Conservation (phyloP, 2,113 vertebrate genomes). For the Callipepla californica region DNA sequence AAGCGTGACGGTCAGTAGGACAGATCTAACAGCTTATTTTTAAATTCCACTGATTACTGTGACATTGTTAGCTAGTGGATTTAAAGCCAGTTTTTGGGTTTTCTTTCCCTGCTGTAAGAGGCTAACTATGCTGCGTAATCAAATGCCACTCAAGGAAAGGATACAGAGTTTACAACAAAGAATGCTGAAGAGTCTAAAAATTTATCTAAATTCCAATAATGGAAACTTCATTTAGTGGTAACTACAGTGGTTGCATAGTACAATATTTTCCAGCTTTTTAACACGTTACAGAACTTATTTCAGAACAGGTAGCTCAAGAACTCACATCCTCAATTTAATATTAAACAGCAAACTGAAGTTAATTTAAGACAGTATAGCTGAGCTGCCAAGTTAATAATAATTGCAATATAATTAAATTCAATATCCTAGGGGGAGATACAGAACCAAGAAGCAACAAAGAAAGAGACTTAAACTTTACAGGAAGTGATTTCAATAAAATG, state of each 20-base stretch:
- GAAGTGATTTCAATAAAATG: background rate
- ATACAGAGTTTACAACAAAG: background rate
- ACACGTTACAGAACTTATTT: background rate
- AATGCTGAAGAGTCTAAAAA: background rate
- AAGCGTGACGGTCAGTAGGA: background rate
- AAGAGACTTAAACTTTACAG: background rate
- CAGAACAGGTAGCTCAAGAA: background rate
- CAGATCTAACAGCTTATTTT: background rate
- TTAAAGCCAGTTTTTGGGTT: background rate
- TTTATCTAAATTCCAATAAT: background rate
- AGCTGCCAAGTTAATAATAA: conserved; percentile 1
- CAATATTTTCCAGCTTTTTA: background rate
- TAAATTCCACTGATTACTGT: background rate
- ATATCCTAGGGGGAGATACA: background rate
- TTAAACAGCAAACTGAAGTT: background rate
- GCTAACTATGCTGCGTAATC: background rate
- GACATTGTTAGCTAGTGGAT: background rate
- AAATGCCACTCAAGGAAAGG: background rate
- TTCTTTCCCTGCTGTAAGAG: background rate
- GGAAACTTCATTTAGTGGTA: background rate
- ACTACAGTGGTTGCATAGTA: background rate
- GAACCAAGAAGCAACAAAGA: conserved; percentile 5
- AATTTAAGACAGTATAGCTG: background rate
- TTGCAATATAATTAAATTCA: conserved; percentile 31
- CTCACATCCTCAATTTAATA: background rate